Evolutionary conservation across 2,797 vertebrate species (phyloP), one percentile per base, ranked within the genome.

Genomic region (Notoglanidium macrostoma): DNA sequence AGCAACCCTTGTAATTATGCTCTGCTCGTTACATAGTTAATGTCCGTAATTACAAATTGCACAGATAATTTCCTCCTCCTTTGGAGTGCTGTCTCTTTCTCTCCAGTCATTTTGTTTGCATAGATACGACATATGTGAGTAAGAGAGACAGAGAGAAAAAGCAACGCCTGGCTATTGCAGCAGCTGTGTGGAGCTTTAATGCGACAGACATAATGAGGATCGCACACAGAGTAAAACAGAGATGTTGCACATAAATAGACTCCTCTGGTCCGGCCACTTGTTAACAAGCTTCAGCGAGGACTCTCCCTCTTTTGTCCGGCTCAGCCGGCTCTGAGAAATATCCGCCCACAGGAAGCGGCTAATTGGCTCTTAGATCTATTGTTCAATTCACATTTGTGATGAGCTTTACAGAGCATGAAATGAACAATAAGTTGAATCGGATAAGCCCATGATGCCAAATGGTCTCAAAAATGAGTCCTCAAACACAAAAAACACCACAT

Each of bases 21-120:
- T 94, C 94, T 96, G 95, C 96, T 97, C 92, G 91, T 92, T 94
- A 95, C 95, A 93, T 95, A 96, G 95, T 97, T 97, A 97, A 97
- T 97, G 96, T 96, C 93, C 94, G 92, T 97, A 97, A 97, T 97
- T 96, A 97, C 95, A 96, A 95, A 95, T 95, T 93, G 93, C 93
- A 95, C 94, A 95, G 95, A 96, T 96, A 95, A 95, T 96, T 93
- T 93, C 91, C 90, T 92, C 92, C 92, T 91, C 91, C 90, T 88
- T 93, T 93, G 94, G 92, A 93, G 90, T 92, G 91, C 23, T 61
- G 85, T 90, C 81, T 84, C 78, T 88, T 79, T 89, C 63, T 87
- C 74, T 87, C 61, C 59, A 77, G 84, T 85, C 84, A 78, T 57
- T 70, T 67, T 77, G 83, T 76, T 78, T 57, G 54, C 26, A 78